Evolutionary conservation across 2,113 vertebrate species (phyloP).

Genomic region (Dasyprocta punctata): DNA sequence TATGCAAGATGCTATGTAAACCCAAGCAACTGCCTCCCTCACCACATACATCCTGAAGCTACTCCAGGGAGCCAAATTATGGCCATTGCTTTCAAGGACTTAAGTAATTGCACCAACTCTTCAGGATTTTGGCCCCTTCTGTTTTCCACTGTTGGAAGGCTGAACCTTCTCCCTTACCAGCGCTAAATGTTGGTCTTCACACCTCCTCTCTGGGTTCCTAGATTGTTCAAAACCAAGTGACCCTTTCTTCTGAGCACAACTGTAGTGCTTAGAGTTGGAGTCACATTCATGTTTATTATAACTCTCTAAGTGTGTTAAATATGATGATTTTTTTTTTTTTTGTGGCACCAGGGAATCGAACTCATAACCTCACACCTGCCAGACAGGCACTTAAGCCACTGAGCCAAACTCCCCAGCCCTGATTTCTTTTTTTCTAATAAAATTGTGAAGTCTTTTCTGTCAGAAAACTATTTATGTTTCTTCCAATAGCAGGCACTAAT

Average conservation of each 20-base stretch:
- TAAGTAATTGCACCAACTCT: background rate
- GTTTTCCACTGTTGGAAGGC: background rate
- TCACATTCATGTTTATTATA: background rate
- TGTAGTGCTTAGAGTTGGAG: background rate
- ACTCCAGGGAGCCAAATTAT: background rate
- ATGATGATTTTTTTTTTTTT: background rate
- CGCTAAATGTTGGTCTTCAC: background rate
- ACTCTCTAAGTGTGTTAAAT: slow-evolving; percentile 1
- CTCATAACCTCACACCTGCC: too few species aligned
- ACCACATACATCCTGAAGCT: background rate
- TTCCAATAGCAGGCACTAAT: background rate
- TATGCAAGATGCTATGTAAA: background rate
- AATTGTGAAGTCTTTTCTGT: background rate
- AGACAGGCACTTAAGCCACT: too few species aligned
- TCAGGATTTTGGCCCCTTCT: background rate
- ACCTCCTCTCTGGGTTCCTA: background rate
- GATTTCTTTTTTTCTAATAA: slow-evolving; percentile 5
- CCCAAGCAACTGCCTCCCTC: background rate
- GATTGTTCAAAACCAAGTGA: background rate
- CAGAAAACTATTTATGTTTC: background rate
- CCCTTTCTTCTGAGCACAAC: background rate
- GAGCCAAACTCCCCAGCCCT: too few species aligned
- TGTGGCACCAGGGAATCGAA: too few species aligned
- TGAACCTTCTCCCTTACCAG: background rate
- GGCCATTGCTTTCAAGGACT: background rate